Conservation (phyloP, 1,140 invertebrate species). For the Plodia interpunctella region DNA sequence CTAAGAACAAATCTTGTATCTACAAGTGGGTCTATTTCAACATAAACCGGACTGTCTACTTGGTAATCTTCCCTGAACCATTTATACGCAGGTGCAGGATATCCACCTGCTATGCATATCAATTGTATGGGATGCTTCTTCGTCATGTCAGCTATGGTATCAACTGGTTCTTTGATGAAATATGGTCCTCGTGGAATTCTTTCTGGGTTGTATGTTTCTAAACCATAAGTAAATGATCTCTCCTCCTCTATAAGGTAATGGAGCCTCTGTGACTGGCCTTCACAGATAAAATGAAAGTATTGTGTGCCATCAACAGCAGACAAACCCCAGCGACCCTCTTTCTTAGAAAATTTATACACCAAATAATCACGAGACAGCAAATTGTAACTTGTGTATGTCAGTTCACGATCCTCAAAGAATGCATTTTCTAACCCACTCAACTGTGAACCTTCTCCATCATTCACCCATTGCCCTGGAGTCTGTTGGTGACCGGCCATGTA, state of each 20-base stretch:
- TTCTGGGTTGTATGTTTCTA: conserved; percentile 84
- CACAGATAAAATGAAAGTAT: conserved; percentile 91
- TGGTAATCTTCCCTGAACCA: conserved; percentile 95
- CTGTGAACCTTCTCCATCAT: conserved; percentile 88
- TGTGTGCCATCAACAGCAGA: conserved; percentile 87
- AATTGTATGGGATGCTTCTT: conserved; percentile 87
- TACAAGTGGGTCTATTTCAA: conserved; percentile 85
- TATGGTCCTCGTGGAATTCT: conserved; percentile 91
- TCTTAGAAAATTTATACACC: conserved; percentile 83
- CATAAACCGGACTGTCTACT: conserved; percentile 84
- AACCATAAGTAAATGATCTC: conserved; percentile 89
- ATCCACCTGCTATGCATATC: conserved; percentile 91
- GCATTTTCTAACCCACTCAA: conserved; percentile 89
- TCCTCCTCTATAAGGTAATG: conserved; percentile 86
- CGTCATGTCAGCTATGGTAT: conserved; percentile 90
- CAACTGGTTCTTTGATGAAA: conserved; percentile 90
- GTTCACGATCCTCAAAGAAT: conserved; percentile 80
- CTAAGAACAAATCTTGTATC: conserved; percentile 90
- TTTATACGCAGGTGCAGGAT: conserved; percentile 92
- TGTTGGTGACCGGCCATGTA: conserved; percentile 88
- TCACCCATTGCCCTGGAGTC: conserved; percentile 87
- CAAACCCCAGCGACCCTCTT: conserved; percentile 89
- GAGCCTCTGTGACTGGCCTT: conserved; percentile 83
- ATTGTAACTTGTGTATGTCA: conserved; percentile 71
- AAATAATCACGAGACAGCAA: conserved; percentile 75